Evolutionary conservation across 2,113 vertebrate genomes (phyloP), one percentile per base, ranked within the genome.

Genomic region (Craseonycteris thonglongyai): DNA sequence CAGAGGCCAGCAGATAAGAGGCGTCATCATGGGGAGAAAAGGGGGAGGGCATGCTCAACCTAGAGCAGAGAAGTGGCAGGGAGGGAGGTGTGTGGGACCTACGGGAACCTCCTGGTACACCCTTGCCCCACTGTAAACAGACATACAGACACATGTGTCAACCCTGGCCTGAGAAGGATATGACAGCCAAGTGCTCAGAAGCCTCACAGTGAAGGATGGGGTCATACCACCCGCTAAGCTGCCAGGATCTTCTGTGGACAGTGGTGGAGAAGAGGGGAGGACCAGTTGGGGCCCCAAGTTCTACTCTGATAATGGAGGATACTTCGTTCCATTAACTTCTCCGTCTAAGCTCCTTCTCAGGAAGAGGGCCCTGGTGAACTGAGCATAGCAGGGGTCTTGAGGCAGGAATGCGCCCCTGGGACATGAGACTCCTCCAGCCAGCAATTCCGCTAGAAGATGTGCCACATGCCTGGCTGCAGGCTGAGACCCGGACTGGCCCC

Each of bases 21-120:
- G 35, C 0, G 0, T 61, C 7, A 3, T 26, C 80, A 28, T 14
- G 8, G 65, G 84, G 0, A 54, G 49, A 14, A 9, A 6, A 56
- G 58, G 6, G 24, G 86, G 56, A 33, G 26, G n/a, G 9, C 28
- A 45, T 76, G 78, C n/a, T 1, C 0, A 28, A 93, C n/a, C 76
- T 83, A 18, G 56, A 51, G 66, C 88, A 8, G 33, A 88, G 51
- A 68, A n/a, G 65, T 38, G 40, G 79, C 30, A 26, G 58, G 51
- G 26, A 80, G 49, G 28, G 42, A 40, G 72, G 79, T 18, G 35
- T 45, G 49, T 35, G 54, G 45, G 11, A 40, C 35, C 28, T 30
- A 30, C 16, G 80, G 51, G 33, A n/a, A 42, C 58, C n/a, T 33
- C 30, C 42, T 6, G 54, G 47, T 9, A n/a, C 75, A 38, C 24